Evolutionary conservation across 2,113 vertebrate species (phyloP).

Genomic region (Amblyopsis rosae): DNA sequence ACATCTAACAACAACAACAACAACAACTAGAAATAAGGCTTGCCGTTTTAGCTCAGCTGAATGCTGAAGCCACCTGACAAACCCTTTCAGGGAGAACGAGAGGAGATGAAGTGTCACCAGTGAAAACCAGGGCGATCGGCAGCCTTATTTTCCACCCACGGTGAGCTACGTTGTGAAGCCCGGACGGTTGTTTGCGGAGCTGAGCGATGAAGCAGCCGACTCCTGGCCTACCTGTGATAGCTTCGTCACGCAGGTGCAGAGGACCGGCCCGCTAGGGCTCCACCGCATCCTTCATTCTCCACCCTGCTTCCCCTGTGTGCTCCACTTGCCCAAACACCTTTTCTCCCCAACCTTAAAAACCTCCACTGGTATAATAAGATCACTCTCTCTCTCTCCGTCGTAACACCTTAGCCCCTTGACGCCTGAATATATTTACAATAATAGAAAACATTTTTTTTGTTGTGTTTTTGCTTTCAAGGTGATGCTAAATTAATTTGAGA

Average conservation of each 20-base stretch:
- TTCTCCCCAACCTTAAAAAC: neutral
- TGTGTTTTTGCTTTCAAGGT: no score
- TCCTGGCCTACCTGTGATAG: conserved; percentile 24
- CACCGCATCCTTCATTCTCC: conserved; percentile 8
- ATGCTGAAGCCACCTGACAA: neutral
- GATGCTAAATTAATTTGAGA: no score
- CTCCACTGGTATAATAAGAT: neutral
- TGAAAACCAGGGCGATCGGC: conserved; percentile 30
- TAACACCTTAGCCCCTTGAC: no score
- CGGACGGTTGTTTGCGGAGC: conserved; percentile 14
- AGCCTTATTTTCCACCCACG: conserved; percentile 51
- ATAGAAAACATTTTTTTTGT: no score
- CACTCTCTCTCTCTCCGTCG: no score
- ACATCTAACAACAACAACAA: neutral
- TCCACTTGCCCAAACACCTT: neutral
- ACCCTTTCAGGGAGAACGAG: neutral
- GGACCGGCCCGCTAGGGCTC: conserved; percentile 1
- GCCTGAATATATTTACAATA: no score
- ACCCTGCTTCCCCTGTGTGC: conserved; percentile 9
- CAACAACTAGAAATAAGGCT: neutral
- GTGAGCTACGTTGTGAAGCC: conserved; percentile 17
- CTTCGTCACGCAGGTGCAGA: conserved; percentile 32
- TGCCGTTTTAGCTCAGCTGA: neutral
- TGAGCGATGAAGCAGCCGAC: conserved; percentile 44
- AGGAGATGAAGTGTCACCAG: conserved; percentile 9